Percentiles rank a stretch among this genome's conserved stretches.
Evolutionary conservation across 2,113 vertebrate species (phyloP).

Genomic region (Varanus komodoensis): DNA sequence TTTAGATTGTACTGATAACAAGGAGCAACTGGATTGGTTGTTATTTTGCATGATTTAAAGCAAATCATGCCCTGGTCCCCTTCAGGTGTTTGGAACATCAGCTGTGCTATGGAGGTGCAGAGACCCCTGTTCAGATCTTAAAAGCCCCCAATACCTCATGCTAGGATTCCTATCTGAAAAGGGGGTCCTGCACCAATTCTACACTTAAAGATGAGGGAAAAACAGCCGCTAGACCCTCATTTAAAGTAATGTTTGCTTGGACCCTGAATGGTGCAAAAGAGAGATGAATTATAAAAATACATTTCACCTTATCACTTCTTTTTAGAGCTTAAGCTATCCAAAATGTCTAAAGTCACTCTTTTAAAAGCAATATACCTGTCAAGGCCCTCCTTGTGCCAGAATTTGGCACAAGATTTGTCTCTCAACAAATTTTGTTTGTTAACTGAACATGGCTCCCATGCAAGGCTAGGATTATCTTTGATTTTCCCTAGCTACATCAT

Average conservation of each 20-base stretch:
- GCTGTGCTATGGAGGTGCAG: too few species aligned
- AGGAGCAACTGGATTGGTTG: background rate
- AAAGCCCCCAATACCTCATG: too few species aligned
- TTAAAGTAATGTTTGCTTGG: background rate
- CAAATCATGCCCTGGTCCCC: too few species aligned
- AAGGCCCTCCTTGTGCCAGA: background rate
- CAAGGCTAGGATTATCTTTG: constrained; percentile 1
- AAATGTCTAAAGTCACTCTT: background rate
- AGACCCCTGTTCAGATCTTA: too few species aligned
- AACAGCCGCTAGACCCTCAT: background rate
- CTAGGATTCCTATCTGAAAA: too few species aligned
- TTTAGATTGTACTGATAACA: background rate
- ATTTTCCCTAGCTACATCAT: constrained; percentile 26
- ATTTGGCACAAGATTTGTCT: too few species aligned
- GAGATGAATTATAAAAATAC: background rate
- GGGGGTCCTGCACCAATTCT: too few species aligned
- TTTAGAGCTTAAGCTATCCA: background rate
- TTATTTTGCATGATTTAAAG: background rate
- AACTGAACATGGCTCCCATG: background rate
- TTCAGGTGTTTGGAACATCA: too few species aligned
- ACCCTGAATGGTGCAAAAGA: background rate
- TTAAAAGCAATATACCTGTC: background rate
- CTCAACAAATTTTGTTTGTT: background rate
- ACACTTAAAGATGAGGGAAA: too few species aligned
- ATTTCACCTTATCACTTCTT: background rate